Base-by-base conservation (phyloP, 1,140 invertebrate genomes). In the Leptestheria dahalacensis region DNA sequence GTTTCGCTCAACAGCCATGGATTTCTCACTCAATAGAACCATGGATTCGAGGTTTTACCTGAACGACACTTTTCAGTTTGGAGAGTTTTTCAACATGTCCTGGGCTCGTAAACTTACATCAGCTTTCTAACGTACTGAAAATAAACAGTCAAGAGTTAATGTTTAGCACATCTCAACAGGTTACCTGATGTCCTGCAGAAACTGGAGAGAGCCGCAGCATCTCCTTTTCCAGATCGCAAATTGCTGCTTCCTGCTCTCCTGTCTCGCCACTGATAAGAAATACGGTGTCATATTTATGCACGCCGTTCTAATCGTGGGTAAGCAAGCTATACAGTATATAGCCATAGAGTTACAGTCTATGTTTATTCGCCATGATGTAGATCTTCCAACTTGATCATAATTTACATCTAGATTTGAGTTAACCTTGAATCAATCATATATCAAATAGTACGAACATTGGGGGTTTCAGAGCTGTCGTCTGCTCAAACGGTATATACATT, bases 261-360 rank as follows among this genome's bases (percentile, higher is more conserved):
- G 85, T 64, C 78, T 83, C n/a, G 82, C 85, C 24, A 84, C 86
- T 12, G 84, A 82, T 64, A 82, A 80, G 0, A 82, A 80, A 64
- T 84, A 82, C 67, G 86, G 86, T 1, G 80, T 86, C 61, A 73
- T 91, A 1, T 85, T 87, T 70, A 84, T 88, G 81, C 87, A 90
- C 67, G 80, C 78, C 1, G 78, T 84, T 61, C 74, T 88, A 61
- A 85, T 88, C 57, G 71, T 86, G 54, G 85, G 85, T 87, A 76
- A 75, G 73, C 50, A 1, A 15, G 15, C 50, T 21, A 52, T 20
- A 12, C 50, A n/a, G n/a, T n/a, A n/a, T n/a, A n/a, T n/a, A n/a
- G n/a, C n/a, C n/a, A n/a, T n/a, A n/a, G n/a, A n/a, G n/a, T n/a
- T n/a, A n/a, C n/a, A n/a, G n/a, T n/a, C n/a, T n/a, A n/a, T n/a